Evolutionary conservation across 2,113 vertebrate genomes (phyloP).

Genomic region (Mustela nigripes): DNA sequence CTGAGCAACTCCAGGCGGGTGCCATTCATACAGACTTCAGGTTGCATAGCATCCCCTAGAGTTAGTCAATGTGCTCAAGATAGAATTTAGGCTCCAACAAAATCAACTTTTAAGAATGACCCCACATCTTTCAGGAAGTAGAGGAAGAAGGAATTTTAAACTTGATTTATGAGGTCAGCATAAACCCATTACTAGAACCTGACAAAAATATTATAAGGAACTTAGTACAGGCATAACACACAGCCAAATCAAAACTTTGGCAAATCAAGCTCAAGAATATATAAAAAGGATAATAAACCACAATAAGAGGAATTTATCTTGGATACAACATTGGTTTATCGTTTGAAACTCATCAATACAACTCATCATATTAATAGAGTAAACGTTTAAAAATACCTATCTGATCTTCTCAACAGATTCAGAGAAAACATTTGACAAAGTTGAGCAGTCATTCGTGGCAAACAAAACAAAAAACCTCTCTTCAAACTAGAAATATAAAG

Average conservation of each 20-base stretch:
- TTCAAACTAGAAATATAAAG: background rate
- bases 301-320: background rate
- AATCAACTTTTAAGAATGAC: background rate
- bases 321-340: background rate
- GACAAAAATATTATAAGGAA: background rate
- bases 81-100: background rate
- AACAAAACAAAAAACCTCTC: background rate
- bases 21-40: background rate
- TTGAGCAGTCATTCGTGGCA: background rate
- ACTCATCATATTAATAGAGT: background rate
- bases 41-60: background rate
- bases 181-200: background rate
- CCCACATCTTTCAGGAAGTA: background rate
- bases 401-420: background rate
- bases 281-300: background rate
- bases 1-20: too few species aligned
- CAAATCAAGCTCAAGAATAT: background rate
- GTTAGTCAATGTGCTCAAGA: background rate
- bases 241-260: background rate
- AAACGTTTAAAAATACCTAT: background rate
- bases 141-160: background rate
- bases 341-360: background rate
- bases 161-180: background rate
- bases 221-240: background rate
- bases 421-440: constrained; percentile 36